Conservation (phyloP, 2,113 vertebrate species). For the Myotis lucifugus region DNA sequence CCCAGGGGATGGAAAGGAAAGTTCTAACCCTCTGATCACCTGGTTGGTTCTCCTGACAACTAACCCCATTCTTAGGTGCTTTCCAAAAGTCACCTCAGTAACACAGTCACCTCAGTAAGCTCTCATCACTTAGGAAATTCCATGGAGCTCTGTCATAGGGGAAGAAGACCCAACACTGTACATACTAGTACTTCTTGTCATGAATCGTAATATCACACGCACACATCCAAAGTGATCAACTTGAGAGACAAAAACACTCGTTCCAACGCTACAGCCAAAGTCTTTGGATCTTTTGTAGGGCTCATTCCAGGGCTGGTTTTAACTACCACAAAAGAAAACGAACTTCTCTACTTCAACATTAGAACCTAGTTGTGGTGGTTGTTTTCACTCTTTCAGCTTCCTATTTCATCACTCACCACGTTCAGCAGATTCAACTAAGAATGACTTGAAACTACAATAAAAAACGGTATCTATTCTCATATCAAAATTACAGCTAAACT, state of each 20-base stretch:
- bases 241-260: neutral
- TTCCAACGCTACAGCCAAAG: neutral
- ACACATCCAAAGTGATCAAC: neutral
- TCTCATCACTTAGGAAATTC: neutral
- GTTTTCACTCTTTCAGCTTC: neutral
- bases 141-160: neutral
- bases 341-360: neutral
- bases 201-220: neutral
- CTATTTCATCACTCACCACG: neutral
- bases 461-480: neutral
- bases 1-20: neutral
- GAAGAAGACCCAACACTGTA: neutral
- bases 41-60: neutral
- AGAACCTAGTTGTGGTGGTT: neutral
- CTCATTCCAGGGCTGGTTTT: neutral
- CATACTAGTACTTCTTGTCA: neutral
- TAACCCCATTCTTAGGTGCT: neutral
- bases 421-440: neutral
- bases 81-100: neutral
- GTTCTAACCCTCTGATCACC: neutral
- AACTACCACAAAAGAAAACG: neutral
- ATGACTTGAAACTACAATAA: neutral
- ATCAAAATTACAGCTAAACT: neutral
- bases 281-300: neutral
- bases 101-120: neutral